phyloP scores from a whole-genome alignment of 1,140 invertebrate genomes.

The Solenopsis invicta region DNA sequence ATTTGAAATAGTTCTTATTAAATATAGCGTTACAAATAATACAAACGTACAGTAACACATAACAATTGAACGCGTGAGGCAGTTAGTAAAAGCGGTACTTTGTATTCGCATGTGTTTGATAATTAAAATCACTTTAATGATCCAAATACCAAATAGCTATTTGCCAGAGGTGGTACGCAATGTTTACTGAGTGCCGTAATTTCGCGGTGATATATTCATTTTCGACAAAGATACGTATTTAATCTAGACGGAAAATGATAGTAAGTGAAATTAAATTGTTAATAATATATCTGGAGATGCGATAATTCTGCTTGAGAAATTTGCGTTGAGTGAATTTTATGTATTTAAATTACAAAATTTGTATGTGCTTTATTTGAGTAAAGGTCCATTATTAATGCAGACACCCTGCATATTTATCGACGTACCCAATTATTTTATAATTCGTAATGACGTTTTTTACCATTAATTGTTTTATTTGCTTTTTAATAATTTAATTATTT shows the following conservation, averaged over 20 bases:
- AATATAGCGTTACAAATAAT: neutral
- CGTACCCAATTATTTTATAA: slow-evolving; percentile 19
- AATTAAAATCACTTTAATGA: slow-evolving; percentile 35
- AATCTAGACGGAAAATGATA: neutral
- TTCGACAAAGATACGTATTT: neutral
- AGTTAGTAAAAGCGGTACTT: neutral
- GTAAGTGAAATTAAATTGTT: slow-evolving; percentile 16
- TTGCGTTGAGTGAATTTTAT: neutral
- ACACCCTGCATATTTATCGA: slow-evolving; percentile 11
- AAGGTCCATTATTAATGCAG: neutral
- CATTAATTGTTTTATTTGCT: neutral
- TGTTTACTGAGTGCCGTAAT: slow-evolving; percentile 5
- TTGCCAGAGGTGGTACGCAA: neutral
- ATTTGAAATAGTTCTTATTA: slow-evolving; percentile 10
- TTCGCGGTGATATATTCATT: neutral
- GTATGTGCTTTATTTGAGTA: slow-evolving; percentile 9
- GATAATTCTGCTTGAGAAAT: slow-evolving; percentile 5
- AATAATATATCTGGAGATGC: neutral
- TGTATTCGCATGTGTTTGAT: neutral
- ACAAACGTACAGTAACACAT: neutral
- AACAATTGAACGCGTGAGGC: neutral
- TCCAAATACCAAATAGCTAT: slow-evolving; percentile 11
- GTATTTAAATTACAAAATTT: slow-evolving; percentile 15
- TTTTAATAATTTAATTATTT: slow-evolving; percentile 29
- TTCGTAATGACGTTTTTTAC: slow-evolving; percentile 1